Conservation (phyloP, 2,113 vertebrate species). For the Girardinichthys multiradiatus region DNA sequence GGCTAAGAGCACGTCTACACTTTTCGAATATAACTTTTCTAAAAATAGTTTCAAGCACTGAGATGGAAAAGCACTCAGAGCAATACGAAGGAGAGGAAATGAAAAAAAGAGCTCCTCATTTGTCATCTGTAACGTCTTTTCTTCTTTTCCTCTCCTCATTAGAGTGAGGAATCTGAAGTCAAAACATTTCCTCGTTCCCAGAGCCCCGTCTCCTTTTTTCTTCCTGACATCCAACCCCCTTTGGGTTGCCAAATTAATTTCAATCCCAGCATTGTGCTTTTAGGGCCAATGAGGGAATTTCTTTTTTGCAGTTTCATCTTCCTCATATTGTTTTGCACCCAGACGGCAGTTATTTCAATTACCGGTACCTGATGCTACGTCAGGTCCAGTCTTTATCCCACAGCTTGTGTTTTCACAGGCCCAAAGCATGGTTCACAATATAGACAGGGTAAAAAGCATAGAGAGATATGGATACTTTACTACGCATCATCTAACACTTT, state of each 20-base stretch:
- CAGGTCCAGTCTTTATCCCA: slow-evolving; percentile 56
- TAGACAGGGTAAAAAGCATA: slow-evolving; percentile 17
- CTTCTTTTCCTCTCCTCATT: slow-evolving; percentile 53
- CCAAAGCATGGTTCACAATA: slow-evolving; percentile 23
- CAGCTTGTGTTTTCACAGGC: slow-evolving; percentile 63
- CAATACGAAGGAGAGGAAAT: slow-evolving; percentile 45
- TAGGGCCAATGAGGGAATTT: slow-evolving; percentile 34
- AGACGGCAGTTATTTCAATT: slow-evolving; percentile 9
- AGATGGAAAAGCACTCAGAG: slow-evolving; percentile 54
- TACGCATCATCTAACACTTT: slow-evolving; percentile 16
- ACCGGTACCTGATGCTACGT: slow-evolving; percentile 20
- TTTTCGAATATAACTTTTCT: slow-evolving; percentile 58
- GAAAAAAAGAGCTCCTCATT: slow-evolving; percentile 43
- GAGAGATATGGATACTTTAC: slow-evolving; percentile 27
- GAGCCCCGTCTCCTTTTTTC: slow-evolving; percentile 36
- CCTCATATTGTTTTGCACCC: slow-evolving; percentile 31
- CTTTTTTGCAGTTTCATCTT: slow-evolving; percentile 22
- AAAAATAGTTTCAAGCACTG: slow-evolving; percentile 67
- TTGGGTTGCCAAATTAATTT: slow-evolving; percentile 41
- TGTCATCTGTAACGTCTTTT: slow-evolving; percentile 43
- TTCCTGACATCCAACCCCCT: slow-evolving; percentile 22
- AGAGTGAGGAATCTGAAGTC: slow-evolving; percentile 44
- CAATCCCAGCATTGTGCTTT: slow-evolving; percentile 28
- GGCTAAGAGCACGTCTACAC: slow-evolving; percentile 38
- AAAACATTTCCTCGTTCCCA: slow-evolving; percentile 38